Percentiles rank a stretch among this genome's conserved stretches.
Conservation (phyloP, 1,140 invertebrate species). For the Pogonus chalceus region DNA sequence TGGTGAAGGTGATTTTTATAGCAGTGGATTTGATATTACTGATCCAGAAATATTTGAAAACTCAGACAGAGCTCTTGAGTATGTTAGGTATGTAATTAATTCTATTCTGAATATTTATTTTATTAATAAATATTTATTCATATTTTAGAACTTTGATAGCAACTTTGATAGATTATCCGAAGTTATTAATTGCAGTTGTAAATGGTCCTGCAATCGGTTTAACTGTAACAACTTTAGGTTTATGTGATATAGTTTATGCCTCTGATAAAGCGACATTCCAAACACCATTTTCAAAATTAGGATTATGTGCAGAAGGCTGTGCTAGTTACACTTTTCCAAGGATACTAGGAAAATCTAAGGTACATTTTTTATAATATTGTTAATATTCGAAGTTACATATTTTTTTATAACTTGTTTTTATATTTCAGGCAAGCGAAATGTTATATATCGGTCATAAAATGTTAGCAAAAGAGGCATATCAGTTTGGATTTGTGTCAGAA, state of each 20-base stretch:
- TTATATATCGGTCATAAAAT: constrained; percentile 73
- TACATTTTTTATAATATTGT: constrained; percentile 30
- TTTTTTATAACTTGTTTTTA: too few relatives aligned
- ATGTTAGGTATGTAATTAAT: neutral
- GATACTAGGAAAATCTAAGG: constrained; percentile 68
- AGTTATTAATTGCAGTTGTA: constrained; percentile 77
- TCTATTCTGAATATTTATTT: neutral
- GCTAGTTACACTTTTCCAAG: constrained; percentile 74
- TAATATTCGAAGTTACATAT: constrained; percentile 12
- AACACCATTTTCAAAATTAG: constrained; percentile 74
- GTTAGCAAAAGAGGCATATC: constrained; percentile 43
- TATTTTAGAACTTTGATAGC: constrained; percentile 52
- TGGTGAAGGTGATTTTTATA: constrained; percentile 69
- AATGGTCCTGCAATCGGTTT: constrained; percentile 94
- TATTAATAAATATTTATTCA: constrained; percentile 6
- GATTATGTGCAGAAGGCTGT: constrained; percentile 74
- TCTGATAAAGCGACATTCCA: constrained; percentile 73
- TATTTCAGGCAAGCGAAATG: constrained; percentile 64
- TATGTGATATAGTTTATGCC: constrained; percentile 86
- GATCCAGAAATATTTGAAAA: constrained; percentile 12
- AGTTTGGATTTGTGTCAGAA: constrained; percentile 25
- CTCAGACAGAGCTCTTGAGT: constrained; percentile 6
- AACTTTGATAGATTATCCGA: constrained; percentile 78
- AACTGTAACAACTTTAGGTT: constrained; percentile 65
- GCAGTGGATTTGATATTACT: constrained; percentile 79